Evolutionary conservation across 2,888 invertebrate genomes (phyloP).

Genomic region (Cactoblastis cactorum): DNA sequence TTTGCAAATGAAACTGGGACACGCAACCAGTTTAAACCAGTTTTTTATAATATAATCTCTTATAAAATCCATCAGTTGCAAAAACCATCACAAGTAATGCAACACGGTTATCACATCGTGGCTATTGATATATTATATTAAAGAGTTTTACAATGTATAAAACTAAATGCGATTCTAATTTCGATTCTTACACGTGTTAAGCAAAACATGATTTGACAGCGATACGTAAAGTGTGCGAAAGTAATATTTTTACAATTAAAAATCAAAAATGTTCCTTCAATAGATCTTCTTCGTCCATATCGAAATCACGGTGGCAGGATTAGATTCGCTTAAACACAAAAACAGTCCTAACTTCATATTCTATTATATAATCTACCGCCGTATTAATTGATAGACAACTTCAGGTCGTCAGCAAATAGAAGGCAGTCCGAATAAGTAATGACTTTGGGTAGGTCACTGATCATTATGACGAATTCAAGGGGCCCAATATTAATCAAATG

Average conservation of each 20-base stretch:
- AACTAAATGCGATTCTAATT: constrained; percentile 7
- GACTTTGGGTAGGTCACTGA: too few species aligned
- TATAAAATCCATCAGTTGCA: constrained; percentile 4
- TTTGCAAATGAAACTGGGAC: constrained; percentile 6
- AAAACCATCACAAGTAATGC: constrained; percentile 1
- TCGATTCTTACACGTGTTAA: background rate
- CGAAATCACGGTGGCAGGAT: background rate
- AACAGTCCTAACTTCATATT: too few species aligned
- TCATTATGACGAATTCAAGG: too few species aligned
- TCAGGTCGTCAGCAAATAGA: too few species aligned
- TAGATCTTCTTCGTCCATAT: background rate
- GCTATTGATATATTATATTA: background rate
- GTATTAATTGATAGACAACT: too few species aligned
- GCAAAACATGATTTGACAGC: background rate
- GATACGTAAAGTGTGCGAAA: background rate
- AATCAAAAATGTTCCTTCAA: background rate
- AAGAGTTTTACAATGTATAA: background rate
- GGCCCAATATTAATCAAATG: too few species aligned
- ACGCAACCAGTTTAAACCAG: constrained; percentile 4
- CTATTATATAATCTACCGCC: too few species aligned
- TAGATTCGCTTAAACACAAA: too few species aligned
- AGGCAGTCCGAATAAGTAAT: too few species aligned
- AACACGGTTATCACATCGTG: background rate
- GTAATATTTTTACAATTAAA: background rate
- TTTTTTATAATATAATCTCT: too few species aligned